phyloP scores from a whole-genome alignment of 2,888 invertebrate genomes.

The Acanthosepion esculentum region DNA sequence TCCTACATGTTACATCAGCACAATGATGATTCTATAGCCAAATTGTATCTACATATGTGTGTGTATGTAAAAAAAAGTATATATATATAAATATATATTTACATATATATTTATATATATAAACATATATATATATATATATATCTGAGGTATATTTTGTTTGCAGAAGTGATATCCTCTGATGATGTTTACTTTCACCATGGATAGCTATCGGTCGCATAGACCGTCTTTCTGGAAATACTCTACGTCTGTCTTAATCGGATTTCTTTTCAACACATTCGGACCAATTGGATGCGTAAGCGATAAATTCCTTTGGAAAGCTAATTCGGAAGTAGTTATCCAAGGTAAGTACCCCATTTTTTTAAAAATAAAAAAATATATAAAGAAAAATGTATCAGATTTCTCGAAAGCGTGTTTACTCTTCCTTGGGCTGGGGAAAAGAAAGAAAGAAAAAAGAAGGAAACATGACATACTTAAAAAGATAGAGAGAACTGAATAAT shows the following conservation, averaged over 20 bases:
- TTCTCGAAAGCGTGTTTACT: too few relatives aligned
- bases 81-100: not conserved
- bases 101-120: not conserved
- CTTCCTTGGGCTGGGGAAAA: too few relatives aligned
- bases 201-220: slow-evolving; percentile 37
- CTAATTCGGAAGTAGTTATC: slow-evolving; percentile 42
- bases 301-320: slow-evolving; percentile 41
- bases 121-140: not conserved
- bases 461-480: too few relatives aligned
- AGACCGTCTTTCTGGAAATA: slow-evolving; percentile 33
- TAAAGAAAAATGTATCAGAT: too few relatives aligned
- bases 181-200: not conserved
- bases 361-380: too few relatives aligned
- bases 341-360: not conserved
- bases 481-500: too few relatives aligned
- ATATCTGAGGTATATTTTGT: not conserved
- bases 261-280: slow-evolving; percentile 34
- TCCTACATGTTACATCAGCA: not conserved
- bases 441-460: too few relatives aligned
- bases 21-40: not conserved
- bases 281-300: slow-evolving; percentile 44
- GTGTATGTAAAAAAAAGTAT: not conserved
- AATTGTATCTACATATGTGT: not conserved
- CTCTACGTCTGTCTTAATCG: slow-evolving; percentile 17
- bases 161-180: not conserved